Conservation (phyloP, 2,888 invertebrate species). For the Ornithoptera priamus region DNA sequence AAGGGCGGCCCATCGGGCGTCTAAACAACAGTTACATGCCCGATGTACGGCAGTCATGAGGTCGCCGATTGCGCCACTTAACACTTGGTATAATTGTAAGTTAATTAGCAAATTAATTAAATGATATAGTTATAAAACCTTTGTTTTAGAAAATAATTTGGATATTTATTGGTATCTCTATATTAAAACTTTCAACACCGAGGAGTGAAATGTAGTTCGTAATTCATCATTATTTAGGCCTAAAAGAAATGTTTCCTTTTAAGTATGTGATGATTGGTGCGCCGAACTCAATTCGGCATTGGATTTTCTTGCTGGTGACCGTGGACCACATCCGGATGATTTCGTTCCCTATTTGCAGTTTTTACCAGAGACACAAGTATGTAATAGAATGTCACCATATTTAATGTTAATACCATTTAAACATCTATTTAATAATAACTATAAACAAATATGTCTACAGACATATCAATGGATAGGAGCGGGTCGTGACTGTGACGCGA, state of each 20-base stretch:
- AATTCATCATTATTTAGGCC: background rate
- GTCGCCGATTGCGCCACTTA: slow-evolving; percentile 89
- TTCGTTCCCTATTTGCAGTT: slow-evolving; percentile 94
- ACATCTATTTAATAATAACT: background rate
- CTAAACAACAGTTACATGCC: slow-evolving; percentile 86
- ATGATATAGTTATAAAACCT: background rate
- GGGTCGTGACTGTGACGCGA: slow-evolving; percentile 92
- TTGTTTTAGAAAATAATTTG: no score
- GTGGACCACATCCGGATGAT: slow-evolving; percentile 89
- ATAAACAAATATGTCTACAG: slow-evolving; percentile 38
- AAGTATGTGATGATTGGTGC: slow-evolving; percentile 86
- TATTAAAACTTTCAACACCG: no score
- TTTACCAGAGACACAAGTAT: slow-evolving; percentile 83
- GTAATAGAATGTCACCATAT: background rate
- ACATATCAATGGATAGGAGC: slow-evolving; percentile 96
- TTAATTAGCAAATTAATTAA: slow-evolving; percentile 31
- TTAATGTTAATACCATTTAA: background rate
- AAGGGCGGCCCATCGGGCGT: slow-evolving; percentile 90
- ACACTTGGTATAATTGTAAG: slow-evolving; percentile 87
- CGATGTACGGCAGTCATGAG: slow-evolving; percentile 86
- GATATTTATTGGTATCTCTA: no score
- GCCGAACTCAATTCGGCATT: slow-evolving; percentile 87
- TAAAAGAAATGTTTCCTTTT: slow-evolving; percentile 6
- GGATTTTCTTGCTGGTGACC: slow-evolving; percentile 91
- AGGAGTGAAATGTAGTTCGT: no score